phyloP scores from a whole-genome alignment of 2,888 invertebrate species.

The Acleris sparsana region DNA sequence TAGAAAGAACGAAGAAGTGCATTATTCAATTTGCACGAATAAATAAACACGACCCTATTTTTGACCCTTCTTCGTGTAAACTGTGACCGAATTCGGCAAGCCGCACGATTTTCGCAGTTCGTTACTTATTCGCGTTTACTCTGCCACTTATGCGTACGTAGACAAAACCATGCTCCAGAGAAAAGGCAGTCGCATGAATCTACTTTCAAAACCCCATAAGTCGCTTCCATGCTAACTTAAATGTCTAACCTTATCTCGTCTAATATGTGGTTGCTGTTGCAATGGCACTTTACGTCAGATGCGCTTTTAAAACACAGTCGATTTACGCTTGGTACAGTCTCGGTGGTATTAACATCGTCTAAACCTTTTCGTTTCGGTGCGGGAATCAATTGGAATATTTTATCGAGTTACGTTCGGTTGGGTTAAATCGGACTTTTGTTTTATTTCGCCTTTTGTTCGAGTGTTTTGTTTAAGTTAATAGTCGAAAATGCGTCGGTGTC shows the following conservation, averaged over 20 bases:
- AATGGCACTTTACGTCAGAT: too few species aligned
- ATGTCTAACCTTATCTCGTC: too few species aligned
- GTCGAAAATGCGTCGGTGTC: neutral
- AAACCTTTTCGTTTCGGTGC: conserved; percentile 1
- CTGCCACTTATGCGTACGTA: conserved; percentile 19
- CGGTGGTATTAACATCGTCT: conserved; percentile 3
- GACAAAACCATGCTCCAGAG: conserved; percentile 18
- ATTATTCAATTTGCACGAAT: neutral
- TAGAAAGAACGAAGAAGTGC: neutral
- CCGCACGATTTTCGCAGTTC: conserved; percentile 23
- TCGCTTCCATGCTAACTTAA: too few species aligned
- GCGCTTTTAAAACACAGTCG: neutral
- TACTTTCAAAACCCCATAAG: too few species aligned
- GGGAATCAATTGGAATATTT: conserved; percentile 7
- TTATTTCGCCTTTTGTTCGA: neutral
- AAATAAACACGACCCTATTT: neutral
- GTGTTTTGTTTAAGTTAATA: neutral
- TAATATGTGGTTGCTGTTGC: too few species aligned
- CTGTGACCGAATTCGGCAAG: conserved; percentile 14
- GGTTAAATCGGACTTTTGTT: neutral
- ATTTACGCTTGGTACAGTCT: conserved; percentile 17
- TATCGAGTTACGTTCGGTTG: conserved; percentile 1
- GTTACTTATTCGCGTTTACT: conserved; percentile 17
- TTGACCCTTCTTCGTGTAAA: neutral
- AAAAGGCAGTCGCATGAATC: neutral